Base-by-base conservation (phyloP, 2,113 vertebrate genomes). In the Carassius carassius region DNA sequence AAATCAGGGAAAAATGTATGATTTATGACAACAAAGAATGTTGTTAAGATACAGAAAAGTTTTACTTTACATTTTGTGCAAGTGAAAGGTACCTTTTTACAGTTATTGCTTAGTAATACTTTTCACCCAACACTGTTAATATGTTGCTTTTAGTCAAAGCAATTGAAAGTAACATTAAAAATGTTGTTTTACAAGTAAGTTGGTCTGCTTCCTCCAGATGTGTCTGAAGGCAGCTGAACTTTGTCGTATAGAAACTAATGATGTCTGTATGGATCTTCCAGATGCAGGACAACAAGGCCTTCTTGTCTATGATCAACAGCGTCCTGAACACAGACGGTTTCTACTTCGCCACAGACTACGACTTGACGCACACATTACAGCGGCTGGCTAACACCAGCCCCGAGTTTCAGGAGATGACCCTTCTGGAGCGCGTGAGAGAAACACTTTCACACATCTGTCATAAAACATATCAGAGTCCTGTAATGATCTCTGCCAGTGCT, bases 401-500 rank as follows among this genome's bases (percentile, higher is more conserved):
- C 0, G 98, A 99, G 89, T 99, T 99, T 82, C 98, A 99, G 90
- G 98, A 99, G 91, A 98, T 98, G 97, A 98, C 95, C 87, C 94
- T 99, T 0, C 92, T 98, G 44, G 98, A 99, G 92, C 95, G 98
- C 94, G 98, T 99, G 88, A 95, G 94, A 65, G 41, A 19, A 19
- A 60, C 54, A 7, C 17, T 8, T 58, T 21, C 1, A 58, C 7
- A 37, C 6, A 49, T 35, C 65, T 35, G 8, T 69, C 63, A 67
- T 16, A 3, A 17, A 67, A 25, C 9, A 25, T 6, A 54, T 21
- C 8, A 14, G 8, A 9, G 17, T 35, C 8, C 17, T 35, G 4
- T 11, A 62, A 62, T 23, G 58, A 21, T 60, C 21, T 3, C 3
- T 14, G 49, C 14, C 44, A 44, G 44, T 11, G 44, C 44, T 44